Evolutionary conservation across 2,888 invertebrate genomes (phyloP).

Genomic region (Corbicula japonica): DNA sequence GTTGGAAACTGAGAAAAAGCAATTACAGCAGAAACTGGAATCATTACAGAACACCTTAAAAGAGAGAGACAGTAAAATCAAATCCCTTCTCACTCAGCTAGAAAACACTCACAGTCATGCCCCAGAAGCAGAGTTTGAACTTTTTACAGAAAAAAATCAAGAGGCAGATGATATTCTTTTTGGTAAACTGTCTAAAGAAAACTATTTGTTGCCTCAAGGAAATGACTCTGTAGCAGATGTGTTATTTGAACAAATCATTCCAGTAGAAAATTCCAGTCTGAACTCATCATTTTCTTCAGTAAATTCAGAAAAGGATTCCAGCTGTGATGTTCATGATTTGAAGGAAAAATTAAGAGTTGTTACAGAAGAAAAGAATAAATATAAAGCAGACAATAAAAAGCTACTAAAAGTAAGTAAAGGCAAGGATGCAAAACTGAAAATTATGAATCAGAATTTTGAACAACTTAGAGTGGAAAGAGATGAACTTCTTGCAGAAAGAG

Average conservation of each 20-base stretch:
- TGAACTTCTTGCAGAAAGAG: slow-evolving; percentile 52
- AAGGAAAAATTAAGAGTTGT: slow-evolving; percentile 32
- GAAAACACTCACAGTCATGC: slow-evolving; percentile 11
- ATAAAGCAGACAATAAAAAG: slow-evolving; percentile 62
- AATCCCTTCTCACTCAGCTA: slow-evolving; percentile 36
- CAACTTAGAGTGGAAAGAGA: slow-evolving; percentile 52
- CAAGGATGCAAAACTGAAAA: slow-evolving; percentile 61
- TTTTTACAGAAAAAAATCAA: too few relatives aligned
- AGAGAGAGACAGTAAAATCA: slow-evolving; percentile 46
- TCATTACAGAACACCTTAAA: slow-evolving; percentile 25
- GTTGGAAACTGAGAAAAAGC: slow-evolving; percentile 47
- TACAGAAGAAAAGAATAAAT: slow-evolving; percentile 60
- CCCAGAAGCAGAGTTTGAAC: too few relatives aligned
- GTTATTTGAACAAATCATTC: slow-evolving; percentile 20
- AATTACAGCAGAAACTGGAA: slow-evolving; percentile 23
- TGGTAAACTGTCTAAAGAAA: too few relatives aligned
- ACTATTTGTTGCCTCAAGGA: too few relatives aligned
- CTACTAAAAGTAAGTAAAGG: slow-evolving; percentile 60
- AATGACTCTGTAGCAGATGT: too few relatives aligned
- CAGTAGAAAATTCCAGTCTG: slow-evolving; percentile 40
- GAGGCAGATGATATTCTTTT: too few relatives aligned
- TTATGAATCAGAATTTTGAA: slow-evolving; percentile 64
- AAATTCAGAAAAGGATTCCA: slow-evolving; percentile 37
- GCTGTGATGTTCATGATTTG: slow-evolving; percentile 19
- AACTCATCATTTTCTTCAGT: slow-evolving; percentile 56